Percentiles rank a stretch among this genome's conserved stretches.
phyloP scores from a whole-genome alignment of 2,888 invertebrate species.

The Aphidius colemani region DNA sequence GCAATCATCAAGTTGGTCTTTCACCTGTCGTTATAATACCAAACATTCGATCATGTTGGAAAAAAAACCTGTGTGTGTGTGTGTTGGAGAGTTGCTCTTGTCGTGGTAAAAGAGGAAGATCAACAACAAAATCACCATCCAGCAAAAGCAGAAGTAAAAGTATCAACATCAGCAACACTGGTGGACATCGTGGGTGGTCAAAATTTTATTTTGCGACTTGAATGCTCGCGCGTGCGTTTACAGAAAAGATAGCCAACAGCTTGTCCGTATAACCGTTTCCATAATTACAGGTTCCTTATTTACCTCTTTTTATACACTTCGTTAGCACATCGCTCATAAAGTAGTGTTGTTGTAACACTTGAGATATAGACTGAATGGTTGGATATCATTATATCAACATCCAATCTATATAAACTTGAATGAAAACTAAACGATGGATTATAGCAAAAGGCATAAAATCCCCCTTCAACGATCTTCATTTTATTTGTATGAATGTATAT shows the following conservation, averaged over 20 bases:
- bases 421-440: conserved; percentile 14
- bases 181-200: conserved; percentile 49
- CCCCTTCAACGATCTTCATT: too few relatives aligned
- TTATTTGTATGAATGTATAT: too few relatives aligned
- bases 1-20: conserved; percentile 22
- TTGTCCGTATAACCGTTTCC: conserved; percentile 47
- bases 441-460: too few relatives aligned
- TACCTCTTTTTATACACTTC: conserved; percentile 59
- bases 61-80: too few relatives aligned
- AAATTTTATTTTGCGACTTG: conserved; percentile 19
- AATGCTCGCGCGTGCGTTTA: conserved; percentile 7
- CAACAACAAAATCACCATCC: too few relatives aligned
- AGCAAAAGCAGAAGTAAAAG: too few relatives aligned
- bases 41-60: conserved; percentile 33
- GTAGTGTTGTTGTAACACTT: conserved; percentile 33
- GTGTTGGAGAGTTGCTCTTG: too few relatives aligned
- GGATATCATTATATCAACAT: conserved; percentile 8
- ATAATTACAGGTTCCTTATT: conserved; percentile 60
- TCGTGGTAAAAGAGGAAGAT: too few relatives aligned
- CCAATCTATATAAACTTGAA: conserved; percentile 8
- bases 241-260: conserved; percentile 11
- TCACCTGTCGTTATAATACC: conserved; percentile 42
- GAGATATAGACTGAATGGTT: conserved; percentile 9
- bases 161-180: neutral
- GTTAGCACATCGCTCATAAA: conserved; percentile 58